Conservation (phyloP, 1,140 invertebrate genomes). For the Cydia fagiglandana region DNA sequence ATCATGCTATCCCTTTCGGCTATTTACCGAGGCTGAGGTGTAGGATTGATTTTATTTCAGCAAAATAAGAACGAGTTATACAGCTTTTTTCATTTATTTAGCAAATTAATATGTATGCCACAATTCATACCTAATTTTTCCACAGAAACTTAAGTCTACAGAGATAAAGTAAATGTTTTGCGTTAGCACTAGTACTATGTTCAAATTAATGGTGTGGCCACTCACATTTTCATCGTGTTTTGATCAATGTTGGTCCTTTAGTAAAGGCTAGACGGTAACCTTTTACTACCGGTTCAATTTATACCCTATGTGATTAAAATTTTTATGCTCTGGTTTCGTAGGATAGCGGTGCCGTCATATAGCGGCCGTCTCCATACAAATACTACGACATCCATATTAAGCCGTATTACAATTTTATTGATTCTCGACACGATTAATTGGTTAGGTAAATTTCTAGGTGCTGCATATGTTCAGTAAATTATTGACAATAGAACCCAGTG, state of each 20-base stretch:
- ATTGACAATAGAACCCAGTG: background rate
- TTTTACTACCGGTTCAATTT: too few species aligned
- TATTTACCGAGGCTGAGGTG: background rate
- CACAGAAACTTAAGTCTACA: background rate
- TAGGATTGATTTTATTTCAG: constrained; percentile 7
- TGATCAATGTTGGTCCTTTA: background rate
- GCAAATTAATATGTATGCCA: constrained; percentile 1
- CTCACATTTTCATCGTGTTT: background rate
- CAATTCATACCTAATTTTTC: background rate
- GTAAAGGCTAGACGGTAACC: background rate
- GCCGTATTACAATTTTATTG: background rate
- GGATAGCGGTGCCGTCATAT: too few species aligned
- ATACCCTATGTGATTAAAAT: too few species aligned
- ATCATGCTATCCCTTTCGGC: too few species aligned
- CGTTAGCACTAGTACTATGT: background rate
- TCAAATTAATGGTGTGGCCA: background rate
- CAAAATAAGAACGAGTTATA: constrained; percentile 22
- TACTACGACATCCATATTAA: too few species aligned
- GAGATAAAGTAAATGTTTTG: background rate
- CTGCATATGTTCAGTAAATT: background rate
- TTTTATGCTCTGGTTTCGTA: too few species aligned
- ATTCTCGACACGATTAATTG: background rate
- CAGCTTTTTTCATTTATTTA: background rate
- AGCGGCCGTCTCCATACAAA: too few species aligned
- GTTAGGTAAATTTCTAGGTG: background rate